A percentile compares a stretch with the other conserved stretches of the same genome.
phyloP scores from a whole-genome alignment of 2,113 vertebrate species.

The Oreocharis arfaki region DNA sequence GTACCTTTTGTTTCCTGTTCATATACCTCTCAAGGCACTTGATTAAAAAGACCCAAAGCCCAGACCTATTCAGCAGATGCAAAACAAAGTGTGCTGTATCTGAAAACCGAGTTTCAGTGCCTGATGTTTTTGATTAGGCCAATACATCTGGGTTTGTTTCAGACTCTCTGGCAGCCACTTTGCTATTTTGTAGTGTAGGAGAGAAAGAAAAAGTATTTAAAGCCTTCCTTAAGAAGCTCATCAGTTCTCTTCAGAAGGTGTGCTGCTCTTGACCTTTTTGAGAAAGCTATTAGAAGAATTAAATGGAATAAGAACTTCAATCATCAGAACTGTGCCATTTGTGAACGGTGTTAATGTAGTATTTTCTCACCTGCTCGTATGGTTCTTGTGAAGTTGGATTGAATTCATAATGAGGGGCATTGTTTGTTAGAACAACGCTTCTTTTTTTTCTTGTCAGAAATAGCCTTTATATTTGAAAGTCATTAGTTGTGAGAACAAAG shows the following conservation, averaged over 20 bases:
- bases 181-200: not conserved
- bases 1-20: not conserved
- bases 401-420: not conserved
- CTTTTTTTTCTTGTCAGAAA: not conserved
- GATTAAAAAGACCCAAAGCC: not conserved
- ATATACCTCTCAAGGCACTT: not conserved
- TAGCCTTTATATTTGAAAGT: not conserved
- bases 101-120: not conserved
- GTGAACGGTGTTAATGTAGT: not conserved
- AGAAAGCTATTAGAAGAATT: conserved; percentile 8
- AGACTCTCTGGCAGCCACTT: not conserved
- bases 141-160: not conserved
- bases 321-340: not conserved
- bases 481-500: conserved; percentile 1
- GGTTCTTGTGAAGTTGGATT: not conserved
- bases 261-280: not conserved
- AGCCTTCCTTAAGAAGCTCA: not conserved
- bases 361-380: not conserved
- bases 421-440: not conserved
- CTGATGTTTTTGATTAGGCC: not conserved
- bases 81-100: not conserved
- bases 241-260: not conserved
- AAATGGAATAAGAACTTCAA: not conserved
- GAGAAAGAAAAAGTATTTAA: not conserved
- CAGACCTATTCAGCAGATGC: not conserved